Evolutionary conservation across 2,888 invertebrate species (phyloP).

Genomic region (Dexiosoma caninum): DNA sequence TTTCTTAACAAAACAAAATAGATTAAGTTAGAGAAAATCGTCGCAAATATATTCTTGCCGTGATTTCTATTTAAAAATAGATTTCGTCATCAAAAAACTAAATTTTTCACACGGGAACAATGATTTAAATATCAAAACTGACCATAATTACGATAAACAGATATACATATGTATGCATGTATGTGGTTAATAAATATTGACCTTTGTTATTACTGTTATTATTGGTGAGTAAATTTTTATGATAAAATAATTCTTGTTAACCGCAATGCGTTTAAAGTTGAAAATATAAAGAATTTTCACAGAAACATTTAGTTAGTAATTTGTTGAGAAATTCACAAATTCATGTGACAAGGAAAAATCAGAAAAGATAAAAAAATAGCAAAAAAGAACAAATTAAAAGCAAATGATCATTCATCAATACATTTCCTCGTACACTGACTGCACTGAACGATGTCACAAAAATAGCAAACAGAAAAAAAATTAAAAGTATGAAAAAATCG

Average conservation of each 20-base stretch:
- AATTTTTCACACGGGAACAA: slow-evolving; percentile 7
- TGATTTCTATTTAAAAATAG: slow-evolving; percentile 44
- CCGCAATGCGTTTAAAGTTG: too few species aligned
- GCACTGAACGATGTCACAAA: slow-evolving; percentile 5
- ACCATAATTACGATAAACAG: slow-evolving; percentile 30
- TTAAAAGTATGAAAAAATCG: background rate
- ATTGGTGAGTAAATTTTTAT: background rate
- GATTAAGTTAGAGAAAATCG: background rate
- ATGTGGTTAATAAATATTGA: slow-evolving; percentile 30
- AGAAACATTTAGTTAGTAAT: too few species aligned
- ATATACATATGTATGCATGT: slow-evolving; percentile 16
- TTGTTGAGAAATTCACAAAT: too few species aligned
- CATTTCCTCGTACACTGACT: slow-evolving; percentile 12
- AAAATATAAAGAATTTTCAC: too few species aligned
- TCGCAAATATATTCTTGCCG: background rate
- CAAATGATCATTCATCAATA: slow-evolving; percentile 42
- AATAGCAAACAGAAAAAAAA: slow-evolving; percentile 8
- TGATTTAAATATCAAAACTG: slow-evolving; percentile 28
- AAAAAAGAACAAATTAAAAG: slow-evolving; percentile 3
- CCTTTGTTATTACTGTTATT: background rate
- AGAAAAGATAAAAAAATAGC: background rate
- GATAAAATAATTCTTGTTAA: background rate
- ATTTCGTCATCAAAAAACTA: slow-evolving; percentile 42
- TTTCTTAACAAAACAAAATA: background rate
- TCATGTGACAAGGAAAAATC: slow-evolving; percentile 19